Conservation (phyloP, 2,797 vertebrate genomes). For the Clarias laeviceps region DNA sequence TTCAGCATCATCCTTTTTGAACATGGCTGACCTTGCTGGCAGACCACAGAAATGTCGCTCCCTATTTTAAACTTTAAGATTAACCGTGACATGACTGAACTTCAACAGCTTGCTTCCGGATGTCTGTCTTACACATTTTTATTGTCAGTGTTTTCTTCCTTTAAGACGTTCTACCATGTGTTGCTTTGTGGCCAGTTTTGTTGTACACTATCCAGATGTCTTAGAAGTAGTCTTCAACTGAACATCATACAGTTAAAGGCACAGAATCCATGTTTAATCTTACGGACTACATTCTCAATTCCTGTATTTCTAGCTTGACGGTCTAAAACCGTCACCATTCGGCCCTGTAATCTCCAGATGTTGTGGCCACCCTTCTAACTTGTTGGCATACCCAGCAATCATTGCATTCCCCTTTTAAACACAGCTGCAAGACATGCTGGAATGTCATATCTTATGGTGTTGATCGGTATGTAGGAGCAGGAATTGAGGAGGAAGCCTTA, state of each 20-base stretch:
- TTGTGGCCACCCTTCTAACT: slow-evolving; percentile 39
- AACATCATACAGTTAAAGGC: slow-evolving; percentile 14
- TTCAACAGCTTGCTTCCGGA: neutral
- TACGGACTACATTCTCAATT: neutral
- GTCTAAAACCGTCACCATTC: slow-evolving; percentile 20
- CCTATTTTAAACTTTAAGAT: neutral
- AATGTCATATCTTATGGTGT: neutral
- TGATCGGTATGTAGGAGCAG: slow-evolving; percentile 2
- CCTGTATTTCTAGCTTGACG: slow-evolving; percentile 2
- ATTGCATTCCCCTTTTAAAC: neutral
- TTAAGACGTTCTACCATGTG: slow-evolving; percentile 47
- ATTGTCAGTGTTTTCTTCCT: slow-evolving; percentile 6
- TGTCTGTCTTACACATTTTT: slow-evolving; percentile 1
- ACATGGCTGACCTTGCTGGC: neutral
- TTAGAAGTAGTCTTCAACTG: slow-evolving; percentile 28
- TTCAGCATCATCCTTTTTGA: neutral
- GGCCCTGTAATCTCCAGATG: slow-evolving; percentile 33
- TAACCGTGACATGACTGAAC: neutral
- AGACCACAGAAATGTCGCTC: neutral
- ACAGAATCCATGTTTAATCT: neutral
- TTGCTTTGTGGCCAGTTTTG: slow-evolving; percentile 30
- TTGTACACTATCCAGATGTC: slow-evolving; percentile 21
- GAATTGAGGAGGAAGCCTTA: neutral
- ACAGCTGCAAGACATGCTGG: slow-evolving; percentile 5
- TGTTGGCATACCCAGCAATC: slow-evolving; percentile 30